phyloP scores from a whole-genome alignment of 2,888 invertebrate genomes.

The Lampropteryx suffumata region DNA sequence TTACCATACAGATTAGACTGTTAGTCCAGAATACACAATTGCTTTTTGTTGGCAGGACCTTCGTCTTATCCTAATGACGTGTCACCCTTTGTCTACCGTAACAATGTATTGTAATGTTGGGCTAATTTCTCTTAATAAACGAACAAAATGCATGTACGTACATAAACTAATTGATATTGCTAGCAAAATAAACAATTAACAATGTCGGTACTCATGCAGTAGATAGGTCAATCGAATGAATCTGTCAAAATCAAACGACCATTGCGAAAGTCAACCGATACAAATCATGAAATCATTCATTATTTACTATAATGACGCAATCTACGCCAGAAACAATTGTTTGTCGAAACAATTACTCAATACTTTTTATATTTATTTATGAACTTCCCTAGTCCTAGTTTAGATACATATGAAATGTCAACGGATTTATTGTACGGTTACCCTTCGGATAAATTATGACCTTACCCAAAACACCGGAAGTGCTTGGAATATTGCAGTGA shows the following conservation, averaged over 20 bases:
- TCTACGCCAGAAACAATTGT: too few relatives aligned
- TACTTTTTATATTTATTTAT: too few relatives aligned
- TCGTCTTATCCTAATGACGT: slow-evolving; percentile 32
- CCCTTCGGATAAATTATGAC: slow-evolving; percentile 36
- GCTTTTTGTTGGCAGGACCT: slow-evolving; percentile 21
- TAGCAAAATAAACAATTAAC: too few relatives aligned
- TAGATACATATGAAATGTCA: neutral
- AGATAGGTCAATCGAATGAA: too few relatives aligned
- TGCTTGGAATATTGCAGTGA: slow-evolving; percentile 40
- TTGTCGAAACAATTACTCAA: too few relatives aligned
- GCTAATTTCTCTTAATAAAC: slow-evolving; percentile 47
- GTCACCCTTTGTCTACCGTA: slow-evolving; percentile 30
- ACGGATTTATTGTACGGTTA: slow-evolving; percentile 35
- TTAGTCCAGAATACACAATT: slow-evolving; percentile 15
- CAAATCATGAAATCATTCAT: too few relatives aligned
- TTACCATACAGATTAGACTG: slow-evolving; percentile 20
- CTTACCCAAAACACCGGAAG: slow-evolving; percentile 31
- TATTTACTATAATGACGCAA: too few relatives aligned
- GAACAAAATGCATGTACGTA: slow-evolving; percentile 50
- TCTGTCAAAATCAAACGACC: too few relatives aligned
- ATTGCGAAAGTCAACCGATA: too few relatives aligned
- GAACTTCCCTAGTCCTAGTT: too few relatives aligned
- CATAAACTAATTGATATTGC: too few relatives aligned
- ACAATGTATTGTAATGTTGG: slow-evolving; percentile 42
- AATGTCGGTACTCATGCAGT: too few relatives aligned